Percentiles rank a stretch among this genome's conserved stretches.
phyloP scores from a whole-genome alignment of 2,113 vertebrate genomes.

The Brevimyrus niger region DNA sequence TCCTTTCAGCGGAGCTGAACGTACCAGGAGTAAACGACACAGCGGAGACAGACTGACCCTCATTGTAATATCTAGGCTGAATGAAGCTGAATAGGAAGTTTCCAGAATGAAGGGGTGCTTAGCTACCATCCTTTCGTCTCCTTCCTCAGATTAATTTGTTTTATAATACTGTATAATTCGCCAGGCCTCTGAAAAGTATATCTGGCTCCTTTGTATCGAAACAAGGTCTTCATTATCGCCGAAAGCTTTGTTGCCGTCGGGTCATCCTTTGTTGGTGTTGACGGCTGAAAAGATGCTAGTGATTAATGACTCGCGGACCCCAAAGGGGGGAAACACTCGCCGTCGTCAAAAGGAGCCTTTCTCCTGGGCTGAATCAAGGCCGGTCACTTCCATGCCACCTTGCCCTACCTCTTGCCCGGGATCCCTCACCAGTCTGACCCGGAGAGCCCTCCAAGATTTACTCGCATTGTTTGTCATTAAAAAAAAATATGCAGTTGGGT shows the following conservation, averaged over 20 bases:
- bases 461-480: slow-evolving; percentile 60
- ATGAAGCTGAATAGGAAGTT: slow-evolving; percentile 2
- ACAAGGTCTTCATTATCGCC: slow-evolving; percentile 47
- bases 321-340: slow-evolving; percentile 54
- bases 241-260: slow-evolving; percentile 59
- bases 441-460: slow-evolving; percentile 42
- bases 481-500: slow-evolving; percentile 40
- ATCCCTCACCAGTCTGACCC: slow-evolving; percentile 48
- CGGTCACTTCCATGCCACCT: slow-evolving; percentile 48
- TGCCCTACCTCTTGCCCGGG: slow-evolving; percentile 47
- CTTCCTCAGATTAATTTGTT: slow-evolving; percentile 49
- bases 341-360: slow-evolving; percentile 37
- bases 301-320: slow-evolving; percentile 78
- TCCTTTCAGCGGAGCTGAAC: too few species aligned
- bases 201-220: slow-evolving; percentile 36
- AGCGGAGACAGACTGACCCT: background rate
- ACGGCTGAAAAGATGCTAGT: slow-evolving; percentile 73
- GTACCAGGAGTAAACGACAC: too few species aligned
- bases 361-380: slow-evolving; percentile 49
- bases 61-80: background rate
- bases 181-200: slow-evolving; percentile 50
- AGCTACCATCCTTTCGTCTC: background rate
- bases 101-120: background rate
- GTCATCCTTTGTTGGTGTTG: slow-evolving; percentile 72
- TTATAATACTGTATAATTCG: slow-evolving; percentile 53